phyloP scores from a whole-genome alignment of 2,888 invertebrate genomes.

The Aplocera efformata region DNA sequence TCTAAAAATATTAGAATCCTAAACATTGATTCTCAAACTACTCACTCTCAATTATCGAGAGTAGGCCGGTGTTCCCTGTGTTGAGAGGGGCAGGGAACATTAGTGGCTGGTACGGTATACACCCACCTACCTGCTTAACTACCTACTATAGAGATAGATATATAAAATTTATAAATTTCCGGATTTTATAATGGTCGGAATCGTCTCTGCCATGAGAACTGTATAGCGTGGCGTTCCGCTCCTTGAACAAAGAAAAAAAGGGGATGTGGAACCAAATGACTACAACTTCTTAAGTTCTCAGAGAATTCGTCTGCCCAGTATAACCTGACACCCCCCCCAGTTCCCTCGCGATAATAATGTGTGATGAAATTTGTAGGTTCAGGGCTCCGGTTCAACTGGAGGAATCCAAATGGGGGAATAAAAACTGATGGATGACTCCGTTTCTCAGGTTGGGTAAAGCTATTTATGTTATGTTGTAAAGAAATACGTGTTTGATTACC shows the following conservation, averaged over 20 bases:
- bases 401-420: conserved; percentile 49
- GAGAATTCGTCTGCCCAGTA: conserved; percentile 53
- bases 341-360: conserved; percentile 25
- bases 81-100: too few species aligned
- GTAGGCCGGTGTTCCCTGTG: too few species aligned
- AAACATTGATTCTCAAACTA: too few species aligned
- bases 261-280: conserved; percentile 58
- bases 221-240: conserved; percentile 71
- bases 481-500: too few species aligned
- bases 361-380: too few species aligned
- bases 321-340: conserved; percentile 44
- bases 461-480: conserved; percentile 29
- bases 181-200: too few species aligned
- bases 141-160: too few species aligned
- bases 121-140: too few species aligned
- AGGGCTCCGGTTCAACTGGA: conserved; percentile 34
- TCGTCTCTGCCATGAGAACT: conserved; percentile 72
- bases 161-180: too few species aligned
- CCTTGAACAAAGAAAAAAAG: conserved; percentile 70
- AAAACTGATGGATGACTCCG: conserved; percentile 52
- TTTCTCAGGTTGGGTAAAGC: conserved; percentile 55
- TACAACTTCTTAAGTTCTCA: conserved; percentile 47
- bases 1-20: too few species aligned
- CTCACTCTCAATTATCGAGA: too few species aligned
- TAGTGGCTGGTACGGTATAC: too few species aligned